Percentiles rank a stretch among this genome's conserved stretches.
Evolutionary conservation across 2,888 invertebrate genomes (phyloP).

Genomic region (Meganola albula): DNA sequence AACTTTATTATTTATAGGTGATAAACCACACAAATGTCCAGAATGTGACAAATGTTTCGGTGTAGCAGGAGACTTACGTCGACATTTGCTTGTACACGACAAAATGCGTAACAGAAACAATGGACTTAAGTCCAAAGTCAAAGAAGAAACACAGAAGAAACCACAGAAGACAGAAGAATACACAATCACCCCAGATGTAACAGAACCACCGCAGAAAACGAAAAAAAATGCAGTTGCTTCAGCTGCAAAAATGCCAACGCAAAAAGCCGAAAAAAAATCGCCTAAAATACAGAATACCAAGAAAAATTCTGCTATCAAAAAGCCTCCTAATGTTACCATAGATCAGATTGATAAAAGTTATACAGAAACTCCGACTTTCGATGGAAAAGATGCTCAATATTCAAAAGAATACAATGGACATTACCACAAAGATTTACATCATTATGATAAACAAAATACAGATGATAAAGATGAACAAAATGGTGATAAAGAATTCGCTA

Average conservation of each 20-base stretch:
- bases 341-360: constrained; percentile 33
- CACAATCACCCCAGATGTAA: constrained; percentile 2
- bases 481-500: constrained; percentile 45
- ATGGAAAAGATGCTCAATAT: constrained; percentile 27
- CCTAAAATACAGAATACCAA: constrained; percentile 14
- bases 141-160: no score
- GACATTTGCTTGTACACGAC: constrained; percentile 86
- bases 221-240: constrained; percentile 27
- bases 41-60: constrained; percentile 90
- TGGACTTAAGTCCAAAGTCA: constrained; percentile 30
- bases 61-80: constrained; percentile 88
- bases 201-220: constrained; percentile 11
- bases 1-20: no score
- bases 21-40: constrained; percentile 85
- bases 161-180: constrained; percentile 7
- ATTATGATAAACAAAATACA: constrained; percentile 20
- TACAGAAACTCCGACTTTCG: constrained; percentile 39
- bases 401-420: constrained; percentile 38
- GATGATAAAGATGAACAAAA: constrained; percentile 33
- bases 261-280: constrained; percentile 14
- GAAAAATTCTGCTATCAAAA: constrained; percentile 33
- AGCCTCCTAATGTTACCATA: constrained; percentile 57
- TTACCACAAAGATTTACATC: constrained; percentile 26
- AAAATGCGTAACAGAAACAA: constrained; percentile 41
- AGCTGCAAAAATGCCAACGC: constrained; percentile 16